Base-by-base conservation (phyloP, 2,113 vertebrate genomes). In the Piliocolobus tephrosceles region DNA sequence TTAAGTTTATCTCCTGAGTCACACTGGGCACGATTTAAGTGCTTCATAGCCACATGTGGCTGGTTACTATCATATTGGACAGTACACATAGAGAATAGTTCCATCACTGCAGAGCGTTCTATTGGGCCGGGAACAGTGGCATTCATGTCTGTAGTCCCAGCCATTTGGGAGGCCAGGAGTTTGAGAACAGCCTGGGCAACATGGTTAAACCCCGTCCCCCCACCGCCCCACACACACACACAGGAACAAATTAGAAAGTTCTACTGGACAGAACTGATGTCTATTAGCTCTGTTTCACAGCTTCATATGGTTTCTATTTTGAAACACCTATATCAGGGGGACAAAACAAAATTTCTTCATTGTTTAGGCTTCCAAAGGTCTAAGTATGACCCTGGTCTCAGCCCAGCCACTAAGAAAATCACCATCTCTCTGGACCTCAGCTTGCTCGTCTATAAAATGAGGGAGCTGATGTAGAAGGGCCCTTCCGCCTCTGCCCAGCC, bases 311-410 rank as follows among this genome's bases (percentile, higher is more conserved):
- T 27, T 91, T 91, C 32, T 94, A 12, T 80, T 92, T 87, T 75
- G 55, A 95, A 96, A 95, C 25, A 84, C 43, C 4, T 57, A 5
- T 47, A 12, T 9, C 22, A 30, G 25, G 9, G 9, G 17, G 18
- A 87, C 73, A 91, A 86, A 82, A 61, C 6, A 95, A 82, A 52
- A 91, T 86, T 38, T 90, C 91, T 58, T 96, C 72, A 61, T 64
- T 11, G 35, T 64, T 57, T 45, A 80, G 78, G 32, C 3, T 91
- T 90, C 58, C n/a, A 75, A 72, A 93, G 45, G 38, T 64, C 43
- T 88, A 45, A 81, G 12, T 18, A 61, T 16, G 14, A 9, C 78
- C 66, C 45, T 27, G 80, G 55, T 55, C 25, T 32, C 68, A 75
- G 61, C 75, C 84, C 25, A 40, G 78, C n/a, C 70, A 47, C 18